phyloP scores from a whole-genome alignment of 2,888 invertebrate genomes.

The Rhogogaster chlorosoma region DNA sequence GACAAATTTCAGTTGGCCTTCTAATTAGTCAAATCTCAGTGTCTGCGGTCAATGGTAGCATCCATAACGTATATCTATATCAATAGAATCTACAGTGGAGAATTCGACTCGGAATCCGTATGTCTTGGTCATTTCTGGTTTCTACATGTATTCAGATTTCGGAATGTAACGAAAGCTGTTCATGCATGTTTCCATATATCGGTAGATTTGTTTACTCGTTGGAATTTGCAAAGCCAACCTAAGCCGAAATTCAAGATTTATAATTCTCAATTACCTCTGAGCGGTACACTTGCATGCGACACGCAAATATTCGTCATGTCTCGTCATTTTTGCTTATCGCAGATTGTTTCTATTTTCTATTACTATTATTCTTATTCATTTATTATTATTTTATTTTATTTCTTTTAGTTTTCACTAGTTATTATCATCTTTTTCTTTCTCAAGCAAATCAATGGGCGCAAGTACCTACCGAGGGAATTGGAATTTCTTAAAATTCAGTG shows the following conservation, averaged over 20 bases:
- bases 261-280: conserved; percentile 13
- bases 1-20: background rate
- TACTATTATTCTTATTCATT: background rate
- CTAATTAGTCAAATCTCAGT: conserved; percentile 3
- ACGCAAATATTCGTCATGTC: background rate
- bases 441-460: background rate
- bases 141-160: conserved; percentile 2
- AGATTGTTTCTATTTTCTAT: conserved; percentile 16
- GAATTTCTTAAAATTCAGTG: background rate
- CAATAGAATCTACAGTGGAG: background rate
- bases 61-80: background rate
- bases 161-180: background rate
- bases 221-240: conserved; percentile 11
- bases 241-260: conserved; percentile 24
- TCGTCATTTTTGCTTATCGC: conserved; percentile 8
- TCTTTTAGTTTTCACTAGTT: background rate
- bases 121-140: background rate
- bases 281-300: background rate
- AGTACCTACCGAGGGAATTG: conserved; percentile 25
- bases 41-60: background rate
- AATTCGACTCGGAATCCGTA: background rate
- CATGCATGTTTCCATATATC: background rate
- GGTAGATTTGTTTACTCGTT: conserved; percentile 15
- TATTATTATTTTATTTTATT: background rate
- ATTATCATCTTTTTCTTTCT: background rate